A percentile compares a stretch with the other conserved stretches of the same genome.
These are phyloP conservation scores for Ptilorrhoa leucosticta DNA, from an alignment of 2,113 vertebrate genomes.

Conservation along the genomic window DNA sequence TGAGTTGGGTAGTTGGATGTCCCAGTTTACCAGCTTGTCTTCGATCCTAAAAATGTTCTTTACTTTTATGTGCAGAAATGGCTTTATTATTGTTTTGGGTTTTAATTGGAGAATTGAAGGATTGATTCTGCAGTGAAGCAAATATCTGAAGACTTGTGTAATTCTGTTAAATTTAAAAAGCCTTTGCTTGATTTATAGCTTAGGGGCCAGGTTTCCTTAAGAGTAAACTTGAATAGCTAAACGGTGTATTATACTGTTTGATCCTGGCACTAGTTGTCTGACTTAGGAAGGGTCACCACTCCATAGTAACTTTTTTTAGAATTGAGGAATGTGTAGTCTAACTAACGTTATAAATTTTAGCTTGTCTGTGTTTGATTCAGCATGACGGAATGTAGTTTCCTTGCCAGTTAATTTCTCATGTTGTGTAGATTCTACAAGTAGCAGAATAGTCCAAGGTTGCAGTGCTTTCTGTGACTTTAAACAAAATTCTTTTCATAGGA, in stretches of 20 bases:
- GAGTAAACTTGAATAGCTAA: neutral
- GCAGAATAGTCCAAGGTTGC: neutral
- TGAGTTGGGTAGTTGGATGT: neutral
- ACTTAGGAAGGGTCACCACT: neutral
- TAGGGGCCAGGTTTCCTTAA: neutral
- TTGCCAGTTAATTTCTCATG: constrained; percentile 23
- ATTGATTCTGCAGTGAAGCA: neutral
- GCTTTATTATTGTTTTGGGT: neutral
- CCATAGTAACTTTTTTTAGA: neutral
- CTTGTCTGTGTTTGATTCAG: neutral
- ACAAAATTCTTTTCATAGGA: neutral
- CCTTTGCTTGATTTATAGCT: neutral
- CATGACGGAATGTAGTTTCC: neutral
- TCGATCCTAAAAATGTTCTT: neutral
- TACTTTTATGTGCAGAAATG: neutral
- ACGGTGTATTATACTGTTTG: neutral
- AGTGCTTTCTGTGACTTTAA: neutral
- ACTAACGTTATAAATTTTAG: neutral
- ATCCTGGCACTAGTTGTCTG: neutral
- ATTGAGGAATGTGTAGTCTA: neutral
- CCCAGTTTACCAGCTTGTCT: neutral
- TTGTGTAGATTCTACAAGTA: neutral
- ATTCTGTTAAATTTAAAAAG: neutral
- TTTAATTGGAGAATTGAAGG: neutral
- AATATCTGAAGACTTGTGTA: neutral